Evolutionary conservation across 1,140 invertebrate species (phyloP).

Genomic region (Penaeus chinensis): DNA sequence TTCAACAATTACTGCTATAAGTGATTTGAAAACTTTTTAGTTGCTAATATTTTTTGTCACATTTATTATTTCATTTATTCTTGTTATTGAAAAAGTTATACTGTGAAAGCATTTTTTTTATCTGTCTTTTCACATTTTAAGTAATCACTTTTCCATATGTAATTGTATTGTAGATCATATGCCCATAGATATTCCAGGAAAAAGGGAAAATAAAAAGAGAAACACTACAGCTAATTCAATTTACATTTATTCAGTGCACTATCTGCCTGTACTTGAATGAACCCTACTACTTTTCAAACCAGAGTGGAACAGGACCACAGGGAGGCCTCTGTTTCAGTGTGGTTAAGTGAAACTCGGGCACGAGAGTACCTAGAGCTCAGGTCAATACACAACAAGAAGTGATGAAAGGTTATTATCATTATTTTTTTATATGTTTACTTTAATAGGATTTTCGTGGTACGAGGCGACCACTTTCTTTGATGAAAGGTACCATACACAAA

Average conservation of each 20-base stretch:
- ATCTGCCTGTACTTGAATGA: constrained; percentile 49
- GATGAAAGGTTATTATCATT: background rate
- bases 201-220: background rate
- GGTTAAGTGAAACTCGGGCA: constrained; percentile 21
- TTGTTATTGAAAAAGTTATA: no score
- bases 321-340: constrained; percentile 18
- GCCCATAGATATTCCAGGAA: background rate
- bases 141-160: no score
- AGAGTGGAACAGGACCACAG: constrained; percentile 24
- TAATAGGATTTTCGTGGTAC: background rate
- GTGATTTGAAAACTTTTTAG: no score
- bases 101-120: no score
- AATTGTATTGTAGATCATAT: background rate
- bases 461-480: background rate
- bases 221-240: constrained; percentile 25
- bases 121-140: no score
- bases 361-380: background rate
- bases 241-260: constrained; percentile 54
- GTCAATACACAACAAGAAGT: background rate
- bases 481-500: background rate
- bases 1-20: no score
- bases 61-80: no score
- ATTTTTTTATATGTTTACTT: background rate
- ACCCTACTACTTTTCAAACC: constrained; percentile 15
- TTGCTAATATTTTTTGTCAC: no score